Percentiles rank a stretch among this genome's conserved stretches.
phyloP scores from a whole-genome alignment of 2,113 vertebrate genomes.

The Coptodon rendalli region DNA sequence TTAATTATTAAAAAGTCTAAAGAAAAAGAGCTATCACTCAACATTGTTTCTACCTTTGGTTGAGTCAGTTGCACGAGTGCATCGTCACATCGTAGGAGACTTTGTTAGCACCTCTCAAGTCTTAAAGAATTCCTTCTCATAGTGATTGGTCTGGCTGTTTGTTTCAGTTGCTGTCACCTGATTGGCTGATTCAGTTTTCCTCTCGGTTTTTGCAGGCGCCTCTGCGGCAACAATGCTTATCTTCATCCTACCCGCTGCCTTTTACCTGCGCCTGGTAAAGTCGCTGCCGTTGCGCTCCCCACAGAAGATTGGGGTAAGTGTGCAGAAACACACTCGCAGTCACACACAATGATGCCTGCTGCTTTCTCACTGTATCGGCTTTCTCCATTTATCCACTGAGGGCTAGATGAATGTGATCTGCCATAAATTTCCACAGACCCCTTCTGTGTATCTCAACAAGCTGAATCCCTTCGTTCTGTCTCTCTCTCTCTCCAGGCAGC shows the following conservation, averaged over 20 bases:
- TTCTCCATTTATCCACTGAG: neutral
- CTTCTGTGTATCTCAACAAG: neutral
- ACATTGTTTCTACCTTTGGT: neutral
- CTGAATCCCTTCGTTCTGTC: neutral
- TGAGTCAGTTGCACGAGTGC: neutral
- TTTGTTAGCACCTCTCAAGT: neutral
- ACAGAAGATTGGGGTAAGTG: slow-evolving; percentile 90
- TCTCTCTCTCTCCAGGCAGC: slow-evolving; percentile 72
- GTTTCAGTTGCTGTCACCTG: neutral
- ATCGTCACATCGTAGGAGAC: neutral
- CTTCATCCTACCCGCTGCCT: slow-evolving; percentile 92
- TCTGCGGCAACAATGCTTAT: slow-evolving; percentile 95
- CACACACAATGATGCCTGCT: neutral
- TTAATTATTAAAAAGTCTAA: neutral
- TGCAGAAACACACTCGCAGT: neutral
- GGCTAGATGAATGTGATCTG: neutral
- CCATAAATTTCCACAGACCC: neutral
- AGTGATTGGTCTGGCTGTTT: neutral
- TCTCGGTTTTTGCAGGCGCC: slow-evolving; percentile 71
- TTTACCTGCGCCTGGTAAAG: slow-evolving; percentile 90
- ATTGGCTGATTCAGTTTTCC: neutral
- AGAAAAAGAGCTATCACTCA: neutral
- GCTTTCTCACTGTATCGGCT: slow-evolving; percentile 15
- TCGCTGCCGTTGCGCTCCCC: slow-evolving; percentile 80
- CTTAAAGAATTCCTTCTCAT: neutral